Base-by-base conservation (phyloP, 2,797 vertebrate genomes). In the Pterois miles region DNA sequence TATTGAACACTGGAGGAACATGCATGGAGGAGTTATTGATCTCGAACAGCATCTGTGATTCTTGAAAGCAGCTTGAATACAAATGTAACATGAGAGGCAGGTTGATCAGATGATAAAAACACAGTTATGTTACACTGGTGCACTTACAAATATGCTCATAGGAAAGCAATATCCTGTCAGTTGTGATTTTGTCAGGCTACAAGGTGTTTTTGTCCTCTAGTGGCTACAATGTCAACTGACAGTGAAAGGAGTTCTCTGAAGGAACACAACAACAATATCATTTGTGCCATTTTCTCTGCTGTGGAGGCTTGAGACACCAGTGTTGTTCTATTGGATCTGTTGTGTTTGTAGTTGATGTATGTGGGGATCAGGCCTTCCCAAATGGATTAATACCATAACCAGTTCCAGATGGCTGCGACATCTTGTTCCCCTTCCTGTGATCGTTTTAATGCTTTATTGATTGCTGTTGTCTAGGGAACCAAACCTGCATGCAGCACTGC, bases 401-500 rank as follows among this genome's bases (percentile, higher is more conserved):
- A 86, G 86, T 92, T 92, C 86, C 90, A 93, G 87, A 89, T 84
- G 88, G 88, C 85, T 88, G 80, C 72, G 68, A 91, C 90, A 91
- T 90, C 90, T 90, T 93, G 89, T 91, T 93, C 88, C 84, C 76
- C 66, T 90, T 91, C 74, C 87, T 58, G 85, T 85, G 83, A 92
- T 89, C 23, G 72, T 93, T 93, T 92, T 90, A 92, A 94, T 93
- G 92, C 86, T 91, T 91, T 94, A 95, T 95, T 92, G 94, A 95
- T 94, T 91, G 86, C 79, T 9, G 59, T 83, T 87, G 88, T 93
- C 87, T 69, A 54, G 89, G 86, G 89, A 88, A 88, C 74, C 70
- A 78, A 85, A 79, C 82, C 79, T 87, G 81, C 60, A 70, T 78
- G 82, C 79, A 46, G 62, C 63, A 53, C 62, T 64, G 65, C 68